Base-by-base conservation (phyloP, 2,113 vertebrate genomes). In the Neodontobutis hainanensis region DNA sequence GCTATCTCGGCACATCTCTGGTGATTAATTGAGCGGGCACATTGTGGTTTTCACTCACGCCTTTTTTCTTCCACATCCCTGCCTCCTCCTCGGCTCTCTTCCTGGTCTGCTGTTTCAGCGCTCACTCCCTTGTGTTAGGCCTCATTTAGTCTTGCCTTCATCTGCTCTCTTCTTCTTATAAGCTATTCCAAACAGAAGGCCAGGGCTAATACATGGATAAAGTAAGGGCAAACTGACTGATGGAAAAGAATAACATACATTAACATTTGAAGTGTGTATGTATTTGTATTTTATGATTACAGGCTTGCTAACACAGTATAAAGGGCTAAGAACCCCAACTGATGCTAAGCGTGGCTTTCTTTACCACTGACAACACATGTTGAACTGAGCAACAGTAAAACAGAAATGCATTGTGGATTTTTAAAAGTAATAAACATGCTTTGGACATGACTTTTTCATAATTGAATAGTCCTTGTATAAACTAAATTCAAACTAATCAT, bases 21-120 rank as follows among this genome's bases (percentile, higher is more conserved):
- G 44, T 76, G 83, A 83, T 83, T 86, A 88, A 89, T 80, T 89
- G 87, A 88, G 84, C 60, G 69, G 69, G 70, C 80, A 74, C 83
- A 82, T 76, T 77, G 76, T 83, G 66, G 70, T 83, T 70, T 75
- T 78, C 62, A 43, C 61, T 82, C 60, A 49, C 16, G 9, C 34
- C 45, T 71, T 67, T 67, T 36, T 61, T 72, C 63, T 68, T 80
- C 71, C 78, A 49, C 63, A 56, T 73, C 70, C 64, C 55, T 57
- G 51, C 32, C 48, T 61, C 70, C 38, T 51, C 14, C 74, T 19
- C 14, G 11, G 50, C 58, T 36, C 27, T 5, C 40, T 34, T 4
- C 0, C 4, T 16, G 14, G 34, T 38, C 40, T 11, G 48, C 44
- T 4, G 10, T 70, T 19, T 4, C 19, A 19, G 32, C 50, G 40